These are phyloP conservation scores for Chelonus formosanus DNA, from an alignment of 2,888 invertebrate species.

Conservation along the genomic window DNA sequence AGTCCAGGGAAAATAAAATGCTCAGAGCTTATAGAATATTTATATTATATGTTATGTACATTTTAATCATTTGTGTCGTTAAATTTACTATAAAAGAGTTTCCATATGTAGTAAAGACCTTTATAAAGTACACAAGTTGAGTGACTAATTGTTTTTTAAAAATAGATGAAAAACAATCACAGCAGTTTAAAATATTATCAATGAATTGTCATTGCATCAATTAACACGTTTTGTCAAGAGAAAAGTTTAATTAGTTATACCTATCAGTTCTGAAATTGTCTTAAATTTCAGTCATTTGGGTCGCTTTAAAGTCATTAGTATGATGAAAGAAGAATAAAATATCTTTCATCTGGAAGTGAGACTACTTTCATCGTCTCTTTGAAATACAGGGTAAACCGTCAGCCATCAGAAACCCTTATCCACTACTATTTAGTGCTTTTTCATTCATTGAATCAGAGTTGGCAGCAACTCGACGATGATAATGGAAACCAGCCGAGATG, in stretches of 20 bases:
- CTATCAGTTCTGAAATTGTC: too few relatives aligned
- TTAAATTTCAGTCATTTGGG: too few relatives aligned
- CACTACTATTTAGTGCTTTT: constrained; percentile 2
- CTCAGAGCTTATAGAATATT: constrained; percentile 41
- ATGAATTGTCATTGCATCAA: too few relatives aligned
- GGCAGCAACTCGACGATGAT: constrained; percentile 37
- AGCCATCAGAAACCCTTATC: constrained; percentile 6
- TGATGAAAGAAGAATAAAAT: too few relatives aligned
- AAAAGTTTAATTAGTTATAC: too few relatives aligned
- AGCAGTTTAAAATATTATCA: too few relatives aligned
- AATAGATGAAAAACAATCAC: too few relatives aligned
- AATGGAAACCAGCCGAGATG: constrained; percentile 23
- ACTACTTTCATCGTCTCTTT: background rate
- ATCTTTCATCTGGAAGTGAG: too few relatives aligned
- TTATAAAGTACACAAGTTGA: constrained; percentile 11
- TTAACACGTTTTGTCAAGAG: too few relatives aligned
- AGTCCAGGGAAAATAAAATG: constrained; percentile 32
- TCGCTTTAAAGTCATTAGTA: too few relatives aligned
- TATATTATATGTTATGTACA: constrained; percentile 41
- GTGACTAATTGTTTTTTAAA: too few relatives aligned
- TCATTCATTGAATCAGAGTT: constrained; percentile 23
- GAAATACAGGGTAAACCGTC: constrained; percentile 18
- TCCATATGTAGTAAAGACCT: constrained; percentile 17
- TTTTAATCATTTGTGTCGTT: constrained; percentile 40
- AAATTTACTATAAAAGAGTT: constrained; percentile 32